Base-by-base conservation (phyloP, 2,113 vertebrate species). In the Clarias gariepinus region DNA sequence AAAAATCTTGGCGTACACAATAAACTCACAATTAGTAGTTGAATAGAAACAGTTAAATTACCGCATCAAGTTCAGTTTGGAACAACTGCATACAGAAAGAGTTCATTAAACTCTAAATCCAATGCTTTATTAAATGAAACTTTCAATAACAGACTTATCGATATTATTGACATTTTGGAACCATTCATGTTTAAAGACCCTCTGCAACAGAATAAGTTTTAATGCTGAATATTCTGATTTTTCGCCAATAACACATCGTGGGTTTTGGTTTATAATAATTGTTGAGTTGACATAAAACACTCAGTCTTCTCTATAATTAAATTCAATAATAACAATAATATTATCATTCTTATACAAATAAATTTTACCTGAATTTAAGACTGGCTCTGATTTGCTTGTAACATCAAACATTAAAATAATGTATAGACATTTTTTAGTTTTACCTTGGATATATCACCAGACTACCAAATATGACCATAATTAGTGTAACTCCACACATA, bases 381-480 rank as follows among this genome's bases (percentile, higher is more conserved):
- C 30, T 10, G 25, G 41, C 4, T 79, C 36, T 28, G 15, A 28
- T 41, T 64, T 86, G 74, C 36, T 68, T 57, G 73, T 79, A 2
- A 83, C 41, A 82, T 81, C 81, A 85, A 77, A 30, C 19, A 64
- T 71, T 8, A 74, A 86, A 66, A 30, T 25, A 18, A 21, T 63
- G 47, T 10, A 61, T 28, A 15, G 52, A 1, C 16, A 18, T 41
- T 52, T 36, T 25, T 30, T 13, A 28, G 74, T 18, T n/a, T n/a
- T 15, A 9, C 13, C 0, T 57, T 57, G 2, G 6, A 78, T 25
- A 55, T 18, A 78, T 53, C 4, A 79, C 15, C 15, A 79, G 28
- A 58, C 10, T 18, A 36, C 19, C 19, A 16, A 18, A 80, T 36
- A 80, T 36, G 28, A 60, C 55, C 19, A 55, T 25, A 18, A 28